Percentiles rank a stretch among this genome's conserved stretches.
These are phyloP conservation scores for Blastobasis adustella DNA, from an alignment of 2,888 invertebrate species.

Conservation along the genomic window DNA sequence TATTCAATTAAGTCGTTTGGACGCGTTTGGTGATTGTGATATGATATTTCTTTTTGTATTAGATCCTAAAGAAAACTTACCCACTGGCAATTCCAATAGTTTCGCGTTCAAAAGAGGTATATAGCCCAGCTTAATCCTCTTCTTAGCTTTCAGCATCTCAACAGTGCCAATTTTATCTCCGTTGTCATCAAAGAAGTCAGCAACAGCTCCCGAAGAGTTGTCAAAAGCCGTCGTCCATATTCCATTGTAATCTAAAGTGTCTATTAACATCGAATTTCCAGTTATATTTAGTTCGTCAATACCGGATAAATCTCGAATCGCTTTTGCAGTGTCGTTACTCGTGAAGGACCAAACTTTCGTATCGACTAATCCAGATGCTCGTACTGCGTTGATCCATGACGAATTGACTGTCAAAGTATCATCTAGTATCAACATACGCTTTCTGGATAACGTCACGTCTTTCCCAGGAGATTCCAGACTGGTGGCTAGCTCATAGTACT, in stretches of 20 bases:
- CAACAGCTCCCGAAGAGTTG: conserved; percentile 14
- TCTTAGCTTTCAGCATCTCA: conserved; percentile 25
- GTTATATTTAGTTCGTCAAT: conserved; percentile 6
- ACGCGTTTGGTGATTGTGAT: too few relatives aligned
- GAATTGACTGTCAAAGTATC: conserved; percentile 12
- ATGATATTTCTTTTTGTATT: too few relatives aligned
- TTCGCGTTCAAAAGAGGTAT: conserved; percentile 24
- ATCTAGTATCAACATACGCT: conserved; percentile 18
- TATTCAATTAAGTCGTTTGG: too few relatives aligned
- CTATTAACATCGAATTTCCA: conserved; percentile 23
- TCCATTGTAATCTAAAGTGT: conserved; percentile 24
- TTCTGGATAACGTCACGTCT: conserved; percentile 18
- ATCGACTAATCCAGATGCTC: conserved; percentile 10
- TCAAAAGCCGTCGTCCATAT: conserved; percentile 27
- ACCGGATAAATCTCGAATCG: conserved; percentile 7
- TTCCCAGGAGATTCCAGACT: conserved; percentile 17
- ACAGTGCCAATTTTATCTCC: conserved; percentile 21
- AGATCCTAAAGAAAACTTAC: neutral
- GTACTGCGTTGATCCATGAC: conserved; percentile 13
- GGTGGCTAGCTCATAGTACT: conserved; percentile 23
- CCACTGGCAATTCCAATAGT: conserved; percentile 29
- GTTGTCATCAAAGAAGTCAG: conserved; percentile 26
- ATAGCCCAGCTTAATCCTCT: conserved; percentile 21
- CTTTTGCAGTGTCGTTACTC: conserved; percentile 9
- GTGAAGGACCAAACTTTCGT: conserved; percentile 15